These are phyloP conservation scores for Erebia aethiops DNA, from an alignment of 2,888 invertebrate species.

Conservation along the genomic window DNA sequence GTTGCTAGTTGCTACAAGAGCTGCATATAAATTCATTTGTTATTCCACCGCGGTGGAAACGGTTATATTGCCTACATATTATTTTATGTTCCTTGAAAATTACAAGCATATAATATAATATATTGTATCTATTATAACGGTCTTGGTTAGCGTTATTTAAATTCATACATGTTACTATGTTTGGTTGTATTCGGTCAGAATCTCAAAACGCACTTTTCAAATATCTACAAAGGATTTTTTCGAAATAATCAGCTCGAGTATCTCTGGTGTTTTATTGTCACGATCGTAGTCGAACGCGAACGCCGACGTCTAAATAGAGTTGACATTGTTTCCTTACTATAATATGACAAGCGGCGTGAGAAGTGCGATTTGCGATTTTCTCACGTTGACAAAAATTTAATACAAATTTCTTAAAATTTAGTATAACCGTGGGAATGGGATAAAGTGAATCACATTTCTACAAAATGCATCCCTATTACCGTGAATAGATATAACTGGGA, in stretches of 20 bases:
- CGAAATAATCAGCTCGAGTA: background rate
- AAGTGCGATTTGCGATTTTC: conserved; percentile 43
- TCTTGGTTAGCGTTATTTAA: background rate
- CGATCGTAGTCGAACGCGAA: background rate
- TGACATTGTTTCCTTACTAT: background rate
- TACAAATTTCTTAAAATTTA: background rate
- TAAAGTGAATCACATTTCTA: background rate
- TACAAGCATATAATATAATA: background rate
- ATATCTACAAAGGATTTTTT: background rate
- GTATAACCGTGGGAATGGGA: background rate
- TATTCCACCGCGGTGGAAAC: background rate
- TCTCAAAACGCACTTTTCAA: background rate
- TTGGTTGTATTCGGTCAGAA: too few relatives aligned
- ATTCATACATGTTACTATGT: background rate
- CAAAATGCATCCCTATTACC: background rate
- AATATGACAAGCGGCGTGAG: conserved; percentile 41
- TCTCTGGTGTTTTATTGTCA: background rate
- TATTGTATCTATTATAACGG: background rate
- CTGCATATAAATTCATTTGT: background rate
- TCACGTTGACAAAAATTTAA: conserved; percentile 37
- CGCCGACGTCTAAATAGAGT: background rate
- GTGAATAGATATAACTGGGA: background rate
- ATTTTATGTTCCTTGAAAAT: background rate
- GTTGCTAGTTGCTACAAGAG: background rate
- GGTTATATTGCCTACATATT: background rate